Evolutionary conservation across 2,113 vertebrate genomes (phyloP).

Genomic region (Hippocampus comes): DNA sequence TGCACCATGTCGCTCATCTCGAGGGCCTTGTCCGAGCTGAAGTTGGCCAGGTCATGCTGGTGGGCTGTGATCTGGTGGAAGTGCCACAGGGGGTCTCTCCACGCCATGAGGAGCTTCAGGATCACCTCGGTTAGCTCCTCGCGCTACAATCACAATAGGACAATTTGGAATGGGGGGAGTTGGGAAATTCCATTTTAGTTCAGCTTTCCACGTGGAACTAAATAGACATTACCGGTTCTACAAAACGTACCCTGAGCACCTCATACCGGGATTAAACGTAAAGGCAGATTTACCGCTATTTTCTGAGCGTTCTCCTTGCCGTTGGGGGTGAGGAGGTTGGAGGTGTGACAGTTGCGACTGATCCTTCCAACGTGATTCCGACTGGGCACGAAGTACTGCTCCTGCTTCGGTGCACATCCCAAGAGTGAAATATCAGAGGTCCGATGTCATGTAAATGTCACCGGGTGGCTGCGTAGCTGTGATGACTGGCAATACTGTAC

Average conservation of each 20-base stretch:
- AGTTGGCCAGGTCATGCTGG: conserved; percentile 63
- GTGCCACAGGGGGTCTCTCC: conserved; percentile 77
- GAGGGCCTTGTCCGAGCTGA: conserved; percentile 75
- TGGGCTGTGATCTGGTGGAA: conserved; percentile 73
- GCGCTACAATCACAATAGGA: conserved; percentile 49
- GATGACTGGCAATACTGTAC: conserved; percentile 12
- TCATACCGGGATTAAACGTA: neutral
- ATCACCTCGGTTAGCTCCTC: conserved; percentile 77
- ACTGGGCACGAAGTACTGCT: conserved; percentile 68
- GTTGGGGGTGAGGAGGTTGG: conserved; percentile 75
- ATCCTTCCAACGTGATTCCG: conserved; percentile 70
- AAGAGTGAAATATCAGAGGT: conserved; percentile 22
- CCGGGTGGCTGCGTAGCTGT: neutral
- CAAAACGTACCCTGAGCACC: neutral
- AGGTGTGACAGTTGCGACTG: conserved; percentile 75
- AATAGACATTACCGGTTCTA: neutral
- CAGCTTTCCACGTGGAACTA: neutral
- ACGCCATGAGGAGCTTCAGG: conserved; percentile 76
- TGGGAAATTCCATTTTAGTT: neutral
- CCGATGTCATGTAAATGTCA: conserved; percentile 35
- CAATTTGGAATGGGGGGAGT: neutral
- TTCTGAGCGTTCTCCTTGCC: conserved; percentile 79
- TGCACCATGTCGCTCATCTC: conserved; percentile 80
- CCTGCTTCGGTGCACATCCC: conserved; percentile 53
- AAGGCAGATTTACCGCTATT: conserved; percentile 67